A percentile compares a stretch with the other conserved stretches of the same genome.
These are phyloP conservation scores for Nansenia antarctica DNA, from an alignment of 2,113 vertebrate species.

Conservation along the genomic window DNA sequence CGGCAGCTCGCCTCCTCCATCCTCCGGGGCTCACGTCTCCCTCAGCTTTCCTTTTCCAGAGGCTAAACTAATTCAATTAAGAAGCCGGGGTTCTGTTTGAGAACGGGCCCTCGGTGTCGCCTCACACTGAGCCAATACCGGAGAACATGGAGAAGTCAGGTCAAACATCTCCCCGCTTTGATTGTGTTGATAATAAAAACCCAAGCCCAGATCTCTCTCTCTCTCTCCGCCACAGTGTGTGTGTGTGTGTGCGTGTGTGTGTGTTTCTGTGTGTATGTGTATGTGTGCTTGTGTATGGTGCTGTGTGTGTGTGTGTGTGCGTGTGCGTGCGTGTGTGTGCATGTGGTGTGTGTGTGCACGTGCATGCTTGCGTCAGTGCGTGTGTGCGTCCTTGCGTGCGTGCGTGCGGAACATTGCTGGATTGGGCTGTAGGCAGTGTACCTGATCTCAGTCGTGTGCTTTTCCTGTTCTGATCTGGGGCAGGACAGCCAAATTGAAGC, in stretches of 20 bases:
- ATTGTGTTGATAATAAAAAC: not conserved
- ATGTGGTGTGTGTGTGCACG: no score
- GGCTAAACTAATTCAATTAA: slow-evolving; percentile 61
- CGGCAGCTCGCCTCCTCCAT: not conserved
- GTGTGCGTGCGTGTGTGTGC: not conserved
- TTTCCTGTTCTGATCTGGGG: slow-evolving; percentile 34
- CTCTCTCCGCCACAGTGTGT: not conserved
- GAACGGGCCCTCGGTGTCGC: slow-evolving; percentile 40
- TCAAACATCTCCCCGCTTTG: not conserved
- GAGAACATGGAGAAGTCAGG: slow-evolving; percentile 34
- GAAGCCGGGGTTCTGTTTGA: slow-evolving; percentile 48
- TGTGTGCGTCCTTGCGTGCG: no score
- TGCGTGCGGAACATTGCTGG: no score
- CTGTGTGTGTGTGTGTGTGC: not conserved
- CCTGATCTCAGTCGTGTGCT: no score
- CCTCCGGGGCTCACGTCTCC: slow-evolving; percentile 49
- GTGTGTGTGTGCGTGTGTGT: no score
- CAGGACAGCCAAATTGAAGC: slow-evolving; percentile 27
- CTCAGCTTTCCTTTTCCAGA: slow-evolving; percentile 49
- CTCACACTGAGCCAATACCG: slow-evolving; percentile 36
- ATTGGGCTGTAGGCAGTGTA: no score
- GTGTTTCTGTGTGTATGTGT: not conserved
- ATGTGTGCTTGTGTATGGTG: not conserved
- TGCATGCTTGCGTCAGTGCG: no score
- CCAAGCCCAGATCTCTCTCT: not conserved